Evolutionary conservation across 1,140 invertebrate genomes (phyloP), one percentile per base, ranked within the genome.

Genomic region (Chironomus striatipennis): DNA sequence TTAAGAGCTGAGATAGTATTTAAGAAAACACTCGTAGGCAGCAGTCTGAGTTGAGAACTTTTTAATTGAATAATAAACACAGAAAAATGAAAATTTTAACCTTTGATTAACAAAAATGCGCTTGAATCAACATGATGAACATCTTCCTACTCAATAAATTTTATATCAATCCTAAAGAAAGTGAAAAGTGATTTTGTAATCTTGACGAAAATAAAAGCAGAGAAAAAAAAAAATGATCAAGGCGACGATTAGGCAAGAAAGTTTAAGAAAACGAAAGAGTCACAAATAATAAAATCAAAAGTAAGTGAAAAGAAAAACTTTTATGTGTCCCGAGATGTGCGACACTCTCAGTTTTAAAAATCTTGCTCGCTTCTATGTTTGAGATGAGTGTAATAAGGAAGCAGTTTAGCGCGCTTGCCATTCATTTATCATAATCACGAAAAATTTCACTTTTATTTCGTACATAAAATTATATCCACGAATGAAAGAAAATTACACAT

Each of bases 331-430:
- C 47, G 47, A 15, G 24, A 34, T 34, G 47, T 57, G 47, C n/a
- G n/a, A n/a, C n/a, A n/a, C n/a, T 34, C 24, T 34, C 24, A n/a
- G n/a, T 34, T 57, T 15, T 15, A 57, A 57, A 57, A n/a, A n/a
- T 57, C 12, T 57, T 57, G 15, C 47, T 57, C 5, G 1, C n/a
- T 57, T 57, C 47, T 34, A 5, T 34, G 24, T 34, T 5, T n/a
- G n/a, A 57, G n/a, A 57, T 15, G 47, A 57, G 47, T 57, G 47
- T 57, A 57, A 57, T 57, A 57, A 57, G 47, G 47, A 57, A 57
- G 47, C 47, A n/a, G 47, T 57, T 57, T 57, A 57, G 12, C 47
- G n/a, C 47, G 15, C n/a, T 57, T 57, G 47, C 9, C 47, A n/a
- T 57, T 57, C 47, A 57, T 57, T 57, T 57, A 57, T 57, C 47